Base-by-base conservation (phyloP, 2,888 invertebrate species). In the Perizoma flavofasciatum region DNA sequence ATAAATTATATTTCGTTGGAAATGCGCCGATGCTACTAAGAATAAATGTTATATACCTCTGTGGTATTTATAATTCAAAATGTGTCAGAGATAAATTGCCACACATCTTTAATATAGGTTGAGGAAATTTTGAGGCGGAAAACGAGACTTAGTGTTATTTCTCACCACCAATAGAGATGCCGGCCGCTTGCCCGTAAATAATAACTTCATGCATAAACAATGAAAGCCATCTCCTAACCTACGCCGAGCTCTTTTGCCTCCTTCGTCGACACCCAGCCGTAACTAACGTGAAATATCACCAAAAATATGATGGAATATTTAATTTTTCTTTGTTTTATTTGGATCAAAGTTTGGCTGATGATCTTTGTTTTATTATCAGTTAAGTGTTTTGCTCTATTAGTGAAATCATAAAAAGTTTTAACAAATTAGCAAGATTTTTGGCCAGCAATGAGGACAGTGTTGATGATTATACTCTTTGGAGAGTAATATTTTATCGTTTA, bases 131-230 rank as follows among this genome's bases (percentile, higher is more conserved):
- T 5, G 1, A 46, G n/a, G 9, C 46, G 46, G 10, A 43, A 59
- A 66, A 55, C 9, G 46, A 43, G 39, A 6, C 47, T 22, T 6
- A 56, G 37, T 8, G 35, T 49, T 47, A 48, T 51, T 44, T 56
- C 54, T 54, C 54, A 33, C 53, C 55, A 59, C 51, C 57, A 65
- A 69, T 69, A 67, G 51, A 62, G 66, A 65, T 67, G 66, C 62
- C 71, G 70, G 61, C 65, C 48, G 48, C 50, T 53, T 59, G 76
- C 73, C 79, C 82, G 77, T 86, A 87, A 87, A 87, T 84, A 86
- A 86, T 85, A 87, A 84, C 82, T 85, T 85, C 85, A 87, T 87
- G 82, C 83, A 86, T 87, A 86, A 83, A 86, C 83, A 86, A 85
- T 84, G 81, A 76, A 79, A 74, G 77, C 75, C 74, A 76, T 77